Conservation (phyloP, 1,140 invertebrate genomes). For the Saccostrea glomerata region DNA sequence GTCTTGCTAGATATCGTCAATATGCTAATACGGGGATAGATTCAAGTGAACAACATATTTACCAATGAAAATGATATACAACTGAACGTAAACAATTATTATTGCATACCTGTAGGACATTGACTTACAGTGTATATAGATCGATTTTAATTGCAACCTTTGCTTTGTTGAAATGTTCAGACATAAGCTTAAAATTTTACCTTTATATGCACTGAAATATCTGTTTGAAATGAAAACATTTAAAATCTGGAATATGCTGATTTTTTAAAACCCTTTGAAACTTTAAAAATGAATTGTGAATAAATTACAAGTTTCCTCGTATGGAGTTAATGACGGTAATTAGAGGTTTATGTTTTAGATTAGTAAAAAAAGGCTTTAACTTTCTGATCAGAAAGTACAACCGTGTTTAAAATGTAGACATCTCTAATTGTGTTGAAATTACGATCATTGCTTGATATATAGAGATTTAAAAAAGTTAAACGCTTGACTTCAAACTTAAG, state of each 20-base stretch:
- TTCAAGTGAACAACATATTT: slow-evolving; percentile 16
- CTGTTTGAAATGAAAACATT: neutral
- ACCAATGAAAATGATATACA: neutral
- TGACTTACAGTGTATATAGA: too few species aligned
- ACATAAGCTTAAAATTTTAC: neutral
- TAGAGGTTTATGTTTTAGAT: neutral
- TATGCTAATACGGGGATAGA: slow-evolving; percentile 39
- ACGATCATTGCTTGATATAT: neutral
- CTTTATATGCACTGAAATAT: neutral
- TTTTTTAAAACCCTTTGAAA: neutral
- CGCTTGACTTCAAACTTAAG: neutral
- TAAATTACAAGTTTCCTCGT: neutral
- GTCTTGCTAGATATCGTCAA: slow-evolving; percentile 65
- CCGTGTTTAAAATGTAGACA: neutral
- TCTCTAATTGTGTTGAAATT: neutral
- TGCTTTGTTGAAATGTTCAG: too few species aligned
- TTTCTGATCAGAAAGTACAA: neutral
- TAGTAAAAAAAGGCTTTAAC: neutral
- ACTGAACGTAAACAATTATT: too few species aligned
- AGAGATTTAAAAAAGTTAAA: neutral
- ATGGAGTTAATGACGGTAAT: neutral
- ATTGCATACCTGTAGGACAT: too few species aligned
- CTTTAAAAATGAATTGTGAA: neutral
- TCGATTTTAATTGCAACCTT: too few species aligned
- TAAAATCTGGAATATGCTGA: neutral